phyloP scores from a whole-genome alignment of 2,888 invertebrate genomes.

The Thecophora atra region DNA sequence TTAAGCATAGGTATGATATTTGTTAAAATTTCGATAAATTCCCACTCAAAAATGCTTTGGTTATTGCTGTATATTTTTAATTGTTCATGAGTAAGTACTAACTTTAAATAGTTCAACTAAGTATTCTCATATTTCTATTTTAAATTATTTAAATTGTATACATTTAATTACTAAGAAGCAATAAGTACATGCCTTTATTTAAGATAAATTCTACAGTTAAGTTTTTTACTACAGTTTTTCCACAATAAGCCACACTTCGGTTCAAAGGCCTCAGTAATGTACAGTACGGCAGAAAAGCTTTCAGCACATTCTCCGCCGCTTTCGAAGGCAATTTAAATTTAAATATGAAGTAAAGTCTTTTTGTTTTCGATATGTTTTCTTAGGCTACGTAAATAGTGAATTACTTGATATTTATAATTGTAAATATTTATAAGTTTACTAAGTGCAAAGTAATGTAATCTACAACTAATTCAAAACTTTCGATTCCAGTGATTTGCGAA shows the following conservation, averaged over 20 bases:
- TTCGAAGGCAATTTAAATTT: slow-evolving; percentile 36
- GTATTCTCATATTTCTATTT: slow-evolving; percentile 35
- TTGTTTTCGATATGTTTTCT: slow-evolving; percentile 28
- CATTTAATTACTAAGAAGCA: not conserved
- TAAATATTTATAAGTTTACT: slow-evolving; percentile 30
- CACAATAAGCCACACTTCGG: slow-evolving; percentile 62
- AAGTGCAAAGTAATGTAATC: slow-evolving; percentile 12
- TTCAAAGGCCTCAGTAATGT: slow-evolving; percentile 61
- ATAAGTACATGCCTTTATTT: not conserved
- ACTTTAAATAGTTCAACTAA: slow-evolving; percentile 42
- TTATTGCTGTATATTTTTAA: slow-evolving; percentile 64
- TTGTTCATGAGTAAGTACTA: slow-evolving; percentile 39
- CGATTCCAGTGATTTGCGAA: slow-evolving; percentile 43
- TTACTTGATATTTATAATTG: slow-evolving; percentile 17
- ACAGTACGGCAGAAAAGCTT: slow-evolving; percentile 45
- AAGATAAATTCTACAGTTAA: not conserved
- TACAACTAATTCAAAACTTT: slow-evolving; percentile 44
- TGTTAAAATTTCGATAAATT: slow-evolving; percentile 39
- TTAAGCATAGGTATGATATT: slow-evolving; percentile 27
- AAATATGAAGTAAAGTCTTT: slow-evolving; percentile 40
- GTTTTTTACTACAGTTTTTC: slow-evolving; percentile 38
- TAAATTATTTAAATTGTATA: not conserved
- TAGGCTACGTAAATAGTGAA: not conserved
- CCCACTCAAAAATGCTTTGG: slow-evolving; percentile 63
- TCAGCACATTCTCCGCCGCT: not conserved